Evolutionary conservation across 2,113 vertebrate species (phyloP).

Genomic region (Odobenus rosmarus): DNA sequence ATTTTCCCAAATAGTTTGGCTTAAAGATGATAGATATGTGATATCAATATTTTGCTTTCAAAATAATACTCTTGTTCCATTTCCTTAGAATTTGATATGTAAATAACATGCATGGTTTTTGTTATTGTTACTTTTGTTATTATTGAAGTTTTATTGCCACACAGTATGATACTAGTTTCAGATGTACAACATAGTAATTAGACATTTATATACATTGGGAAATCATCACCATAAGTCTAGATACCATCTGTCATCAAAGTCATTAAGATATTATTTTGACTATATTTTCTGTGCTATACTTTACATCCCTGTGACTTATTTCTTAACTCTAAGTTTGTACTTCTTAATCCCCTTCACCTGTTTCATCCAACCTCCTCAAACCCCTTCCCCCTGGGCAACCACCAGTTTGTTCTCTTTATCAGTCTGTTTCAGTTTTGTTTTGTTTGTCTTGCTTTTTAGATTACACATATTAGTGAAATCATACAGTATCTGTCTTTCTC

Average conservation of each 20-base stretch:
- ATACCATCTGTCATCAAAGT: not conserved
- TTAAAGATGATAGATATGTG: not conserved
- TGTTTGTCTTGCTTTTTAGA: not conserved
- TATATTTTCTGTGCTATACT: not conserved
- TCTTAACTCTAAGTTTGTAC: not conserved
- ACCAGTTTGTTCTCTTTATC: not conserved
- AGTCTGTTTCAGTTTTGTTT: not conserved
- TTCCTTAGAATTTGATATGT: slow-evolving; percentile 28
- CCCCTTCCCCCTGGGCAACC: not conserved
- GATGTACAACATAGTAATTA: not conserved
- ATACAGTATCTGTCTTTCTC: not conserved
- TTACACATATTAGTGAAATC: not conserved
- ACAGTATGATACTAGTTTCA: not conserved
- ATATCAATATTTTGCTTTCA: not conserved
- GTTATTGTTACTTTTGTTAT: not conserved
- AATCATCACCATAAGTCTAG: not conserved
- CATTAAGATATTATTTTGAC: not conserved
- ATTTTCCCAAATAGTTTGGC: slow-evolving; percentile 7
- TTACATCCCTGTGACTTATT: not conserved
- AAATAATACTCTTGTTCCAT: not conserved
- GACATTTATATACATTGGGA: not conserved
- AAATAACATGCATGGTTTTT: not conserved
- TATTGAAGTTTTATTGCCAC: not conserved
- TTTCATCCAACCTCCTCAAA: not conserved
- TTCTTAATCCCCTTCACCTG: not conserved